Conservation (phyloP, 2,113 vertebrate species). For the Rhipidura dahli region DNA sequence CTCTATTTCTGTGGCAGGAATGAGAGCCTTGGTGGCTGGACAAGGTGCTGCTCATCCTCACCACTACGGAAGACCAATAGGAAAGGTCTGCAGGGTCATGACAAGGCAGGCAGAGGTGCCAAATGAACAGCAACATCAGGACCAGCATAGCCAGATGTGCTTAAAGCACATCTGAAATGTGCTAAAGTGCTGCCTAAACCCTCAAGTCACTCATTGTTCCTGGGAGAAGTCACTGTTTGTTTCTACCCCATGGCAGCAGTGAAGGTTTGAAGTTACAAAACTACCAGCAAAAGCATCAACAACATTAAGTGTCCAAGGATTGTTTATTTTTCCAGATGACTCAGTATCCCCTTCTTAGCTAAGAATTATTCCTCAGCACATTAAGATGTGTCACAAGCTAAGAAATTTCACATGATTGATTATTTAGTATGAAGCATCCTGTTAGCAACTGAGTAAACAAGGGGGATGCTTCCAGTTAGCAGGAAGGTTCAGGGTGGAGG, state of each 20-base stretch:
- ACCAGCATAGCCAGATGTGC: not conserved
- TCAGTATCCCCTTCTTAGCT: slow-evolving; percentile 9
- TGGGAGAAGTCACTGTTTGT: not conserved
- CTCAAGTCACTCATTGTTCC: not conserved
- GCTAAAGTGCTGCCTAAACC: not conserved
- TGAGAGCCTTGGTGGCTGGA: not conserved
- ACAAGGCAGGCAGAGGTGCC: not conserved
- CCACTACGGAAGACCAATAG: fast-evolving
- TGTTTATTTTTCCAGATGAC: slow-evolving; percentile 60
- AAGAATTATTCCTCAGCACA: not conserved
- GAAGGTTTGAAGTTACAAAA: slow-evolving; percentile 28
- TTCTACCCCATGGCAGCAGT: not conserved
- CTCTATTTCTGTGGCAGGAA: not conserved
- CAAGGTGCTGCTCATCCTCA: not conserved
- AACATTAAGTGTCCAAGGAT: not conserved
- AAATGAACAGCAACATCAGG: not conserved
- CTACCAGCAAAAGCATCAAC: not conserved
- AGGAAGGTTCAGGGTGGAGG: not conserved
- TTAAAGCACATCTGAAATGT: not conserved
- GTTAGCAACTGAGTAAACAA: slow-evolving; percentile 11
- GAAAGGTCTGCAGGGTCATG: not conserved
- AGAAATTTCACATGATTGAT: not conserved
- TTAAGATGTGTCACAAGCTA: slow-evolving; percentile 40
- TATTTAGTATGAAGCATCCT: slow-evolving; percentile 39
- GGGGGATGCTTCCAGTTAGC: not conserved